phyloP scores from a whole-genome alignment of 2,113 vertebrate species.

The Mesoclemmys tuberculata region DNA sequence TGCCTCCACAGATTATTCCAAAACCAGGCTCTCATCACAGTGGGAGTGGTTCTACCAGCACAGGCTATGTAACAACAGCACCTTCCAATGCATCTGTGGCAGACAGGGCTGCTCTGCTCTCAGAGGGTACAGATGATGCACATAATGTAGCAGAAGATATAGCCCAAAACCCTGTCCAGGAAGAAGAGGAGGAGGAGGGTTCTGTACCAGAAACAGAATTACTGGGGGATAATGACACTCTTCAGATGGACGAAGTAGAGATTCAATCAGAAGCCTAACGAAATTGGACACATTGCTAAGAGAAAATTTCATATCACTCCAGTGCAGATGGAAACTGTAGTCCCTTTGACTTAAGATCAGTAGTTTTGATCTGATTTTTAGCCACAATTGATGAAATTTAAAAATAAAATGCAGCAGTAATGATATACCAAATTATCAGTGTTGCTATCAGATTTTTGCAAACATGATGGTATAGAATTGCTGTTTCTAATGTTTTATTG shows the following conservation, averaged over 20 bases:
- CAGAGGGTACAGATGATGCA: conserved; percentile 79
- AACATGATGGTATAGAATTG: conserved; percentile 5
- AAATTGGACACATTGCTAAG: background rate
- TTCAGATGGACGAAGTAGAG: conserved; percentile 84
- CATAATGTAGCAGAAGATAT: conserved; percentile 77
- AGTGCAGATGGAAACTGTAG: background rate
- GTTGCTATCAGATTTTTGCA: conserved; percentile 1
- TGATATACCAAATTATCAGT: background rate
- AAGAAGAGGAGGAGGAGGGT: conserved; percentile 82
- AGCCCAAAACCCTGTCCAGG: conserved; percentile 81
- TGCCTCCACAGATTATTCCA: conserved; percentile 86
- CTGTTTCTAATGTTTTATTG: conserved; percentile 35
- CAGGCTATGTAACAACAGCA: conserved; percentile 93
- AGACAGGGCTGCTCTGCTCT: conserved; percentile 86
- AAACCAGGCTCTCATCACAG: conserved; percentile 96
- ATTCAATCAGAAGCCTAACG: conserved; percentile 85
- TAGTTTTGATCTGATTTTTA: background rate
- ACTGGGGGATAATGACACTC: conserved; percentile 87
- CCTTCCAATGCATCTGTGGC: conserved; percentile 89
- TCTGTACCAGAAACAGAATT: conserved; percentile 93
- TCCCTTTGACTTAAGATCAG: conserved; percentile 6
- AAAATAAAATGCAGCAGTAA: conserved; percentile 41
- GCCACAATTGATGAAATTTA: background rate
- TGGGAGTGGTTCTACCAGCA: conserved; percentile 96
- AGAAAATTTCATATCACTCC: conserved; percentile 21